These are phyloP conservation scores for Pantherophis vulpinus DNA, from an alignment of 2,797 vertebrate species.

Conservation along the genomic window DNA sequence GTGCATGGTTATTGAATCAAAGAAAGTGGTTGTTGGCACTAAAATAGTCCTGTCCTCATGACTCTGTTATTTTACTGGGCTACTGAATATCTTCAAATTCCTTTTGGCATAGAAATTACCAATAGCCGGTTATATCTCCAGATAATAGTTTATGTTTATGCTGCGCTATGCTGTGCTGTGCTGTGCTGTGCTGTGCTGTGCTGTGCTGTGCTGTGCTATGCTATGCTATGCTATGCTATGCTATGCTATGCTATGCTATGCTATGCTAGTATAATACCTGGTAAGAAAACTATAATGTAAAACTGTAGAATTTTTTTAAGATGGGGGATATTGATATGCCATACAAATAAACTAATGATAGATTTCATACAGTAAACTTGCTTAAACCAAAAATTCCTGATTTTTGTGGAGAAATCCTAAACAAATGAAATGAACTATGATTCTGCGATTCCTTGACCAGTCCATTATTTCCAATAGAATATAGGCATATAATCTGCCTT, in stretches of 20 bases:
- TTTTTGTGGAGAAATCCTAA: background rate
- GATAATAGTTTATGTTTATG: conserved; percentile 24
- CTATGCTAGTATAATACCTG: background rate
- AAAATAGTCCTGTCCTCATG: conserved; percentile 3
- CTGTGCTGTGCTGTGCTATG: too few species aligned
- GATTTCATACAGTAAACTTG: background rate
- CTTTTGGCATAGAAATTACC: background rate
- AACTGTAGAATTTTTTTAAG: background rate
- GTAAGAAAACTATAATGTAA: conserved; percentile 33
- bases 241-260: background rate
- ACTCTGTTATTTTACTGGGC: conserved; percentile 3
- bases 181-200: background rate
- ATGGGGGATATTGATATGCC: background rate
- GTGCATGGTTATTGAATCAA: conserved; percentile 27
- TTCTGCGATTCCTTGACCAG: background rate
- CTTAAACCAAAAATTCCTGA: background rate
- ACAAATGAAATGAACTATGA: background rate
- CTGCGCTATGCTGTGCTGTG: background rate
- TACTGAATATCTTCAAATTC: background rate
- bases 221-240: background rate
- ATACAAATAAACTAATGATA: background rate
- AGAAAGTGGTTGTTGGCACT: conserved; percentile 31
- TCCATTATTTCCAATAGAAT: background rate
- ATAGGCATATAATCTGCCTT: background rate
- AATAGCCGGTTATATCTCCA: conserved; percentile 43